phyloP scores from a whole-genome alignment of 2,113 vertebrate genomes.

The Litocranius walleri region DNA sequence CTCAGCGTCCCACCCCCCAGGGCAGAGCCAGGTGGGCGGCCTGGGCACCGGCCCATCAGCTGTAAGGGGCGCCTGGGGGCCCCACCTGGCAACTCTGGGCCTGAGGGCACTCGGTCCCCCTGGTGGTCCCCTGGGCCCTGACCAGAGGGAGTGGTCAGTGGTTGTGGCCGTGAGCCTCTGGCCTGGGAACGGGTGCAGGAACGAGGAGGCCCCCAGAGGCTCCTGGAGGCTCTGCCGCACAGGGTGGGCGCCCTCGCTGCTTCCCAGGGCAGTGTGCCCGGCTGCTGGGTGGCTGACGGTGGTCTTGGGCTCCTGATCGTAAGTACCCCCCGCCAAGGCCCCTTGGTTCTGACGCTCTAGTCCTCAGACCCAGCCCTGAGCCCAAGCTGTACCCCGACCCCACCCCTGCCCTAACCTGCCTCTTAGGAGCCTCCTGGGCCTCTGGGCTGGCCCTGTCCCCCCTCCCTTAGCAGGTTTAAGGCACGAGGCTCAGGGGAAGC shows the following conservation, averaged over 20 bases:
- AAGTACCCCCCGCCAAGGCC: rapidly evolving
- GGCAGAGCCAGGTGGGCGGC: background rate
- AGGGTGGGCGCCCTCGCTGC: background rate
- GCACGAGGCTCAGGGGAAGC: background rate
- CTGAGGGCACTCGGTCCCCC: background rate
- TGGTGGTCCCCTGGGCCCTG: background rate
- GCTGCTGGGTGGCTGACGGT: background rate
- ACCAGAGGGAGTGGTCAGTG: too few relatives aligned
- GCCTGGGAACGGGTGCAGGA: background rate
- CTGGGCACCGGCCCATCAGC: background rate
- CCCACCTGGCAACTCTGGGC: background rate
- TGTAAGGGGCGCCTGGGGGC: background rate
- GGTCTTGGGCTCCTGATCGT: background rate
- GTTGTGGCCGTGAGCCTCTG: background rate
- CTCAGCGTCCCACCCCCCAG: background rate
- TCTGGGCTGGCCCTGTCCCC: too few relatives aligned
- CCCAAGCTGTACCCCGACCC: background rate
- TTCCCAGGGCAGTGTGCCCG: background rate
- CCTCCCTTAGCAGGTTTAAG: too few relatives aligned
- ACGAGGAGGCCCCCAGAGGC: too few relatives aligned
- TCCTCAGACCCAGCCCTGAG: background rate
- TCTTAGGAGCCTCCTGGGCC: background rate
- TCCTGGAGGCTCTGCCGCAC: rapidly evolving
- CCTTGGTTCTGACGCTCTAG: background rate
- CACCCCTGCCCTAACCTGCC: too few relatives aligned